phyloP scores from a whole-genome alignment of 2,113 vertebrate genomes.

The Anolis sagrei region DNA sequence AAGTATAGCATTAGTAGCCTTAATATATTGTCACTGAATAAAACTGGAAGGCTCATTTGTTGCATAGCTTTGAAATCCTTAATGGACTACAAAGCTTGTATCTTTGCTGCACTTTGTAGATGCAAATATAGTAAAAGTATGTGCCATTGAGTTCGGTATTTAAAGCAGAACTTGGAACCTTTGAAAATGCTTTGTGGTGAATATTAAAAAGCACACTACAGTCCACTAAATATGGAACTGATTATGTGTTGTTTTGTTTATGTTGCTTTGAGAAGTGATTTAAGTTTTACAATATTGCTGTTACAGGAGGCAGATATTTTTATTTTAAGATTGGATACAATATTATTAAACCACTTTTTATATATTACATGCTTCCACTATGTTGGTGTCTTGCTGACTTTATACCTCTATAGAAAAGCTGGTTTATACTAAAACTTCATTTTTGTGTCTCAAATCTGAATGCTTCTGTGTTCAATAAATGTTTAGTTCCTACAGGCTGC shows the following conservation, averaged over 20 bases:
- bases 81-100: conserved; percentile 52
- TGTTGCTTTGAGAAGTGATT: neutral
- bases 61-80: conserved; percentile 61
- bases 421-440: neutral
- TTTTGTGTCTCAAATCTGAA: neutral
- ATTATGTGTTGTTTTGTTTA: conserved; percentile 27
- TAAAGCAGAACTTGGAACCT: conserved; percentile 30
- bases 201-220: conserved; percentile 2
- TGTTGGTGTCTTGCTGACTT: neutral
- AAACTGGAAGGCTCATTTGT: conserved; percentile 53
- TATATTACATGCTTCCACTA: neutral
- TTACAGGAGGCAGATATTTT: conserved; percentile 7
- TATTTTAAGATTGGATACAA: neutral
- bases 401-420: neutral
- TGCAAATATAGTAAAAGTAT: conserved; percentile 67
- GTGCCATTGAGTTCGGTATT: conserved; percentile 64
- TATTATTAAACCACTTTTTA: neutral
- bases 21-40: conserved; percentile 48
- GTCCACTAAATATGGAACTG: neutral
- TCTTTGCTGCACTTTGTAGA: conserved; percentile 49
- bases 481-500: conserved; percentile 3
- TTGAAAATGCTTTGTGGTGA: conserved; percentile 34
- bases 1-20: conserved; percentile 64
- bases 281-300: conserved; percentile 1
- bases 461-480: neutral